These are phyloP conservation scores for Pycnomerus fuliginosus DNA, from an alignment of 2,888 invertebrate genomes.

Conservation along the genomic window DNA sequence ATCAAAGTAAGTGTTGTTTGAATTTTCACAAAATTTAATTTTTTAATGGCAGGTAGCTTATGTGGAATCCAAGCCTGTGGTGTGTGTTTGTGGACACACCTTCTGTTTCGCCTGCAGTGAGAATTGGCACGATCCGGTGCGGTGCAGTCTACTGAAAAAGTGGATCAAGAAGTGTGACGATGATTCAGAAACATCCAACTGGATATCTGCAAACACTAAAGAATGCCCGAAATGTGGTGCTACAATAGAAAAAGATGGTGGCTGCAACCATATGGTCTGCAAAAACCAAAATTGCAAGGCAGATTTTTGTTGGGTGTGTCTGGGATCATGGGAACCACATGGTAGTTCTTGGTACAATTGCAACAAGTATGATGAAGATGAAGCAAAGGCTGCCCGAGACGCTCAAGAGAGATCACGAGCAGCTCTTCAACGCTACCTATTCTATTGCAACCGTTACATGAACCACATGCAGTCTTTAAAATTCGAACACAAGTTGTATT, in stretches of 20 bases:
- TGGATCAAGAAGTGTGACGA: conserved; percentile 99
- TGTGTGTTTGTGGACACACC: conserved; percentile 89
- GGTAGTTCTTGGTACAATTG: conserved; percentile 82
- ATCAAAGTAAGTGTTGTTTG: conserved; percentile 60
- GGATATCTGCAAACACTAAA: conserved; percentile 99
- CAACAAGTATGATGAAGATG: conserved; percentile 80
- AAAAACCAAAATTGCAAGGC: conserved; percentile 98
- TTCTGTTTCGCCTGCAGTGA: conserved; percentile 98
- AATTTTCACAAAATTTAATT: neutral
- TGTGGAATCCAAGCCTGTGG: conserved; percentile 88
- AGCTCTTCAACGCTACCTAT: conserved; percentile 93
- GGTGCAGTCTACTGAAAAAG: conserved; percentile 85
- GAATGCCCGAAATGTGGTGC: conserved; percentile 99
- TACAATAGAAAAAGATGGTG: conserved; percentile 94
- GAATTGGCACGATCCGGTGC: conserved; percentile 98
- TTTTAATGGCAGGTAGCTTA: conserved; percentile 51
- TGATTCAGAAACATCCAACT: conserved; percentile 98
- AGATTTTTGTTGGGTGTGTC: conserved; percentile 99
- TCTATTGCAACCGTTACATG: conserved; percentile 96
- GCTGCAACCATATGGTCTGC: conserved; percentile 99
- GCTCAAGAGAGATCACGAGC: conserved; percentile 95
- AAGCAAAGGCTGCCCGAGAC: conserved; percentile 94
- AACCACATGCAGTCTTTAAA: conserved; percentile 99
- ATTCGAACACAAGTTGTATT: conserved; percentile 96
- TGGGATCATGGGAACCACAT: conserved; percentile 98